Evolutionary conservation across 2,797 vertebrate species (phyloP).

Genomic region (Lerista edwardsae): DNA sequence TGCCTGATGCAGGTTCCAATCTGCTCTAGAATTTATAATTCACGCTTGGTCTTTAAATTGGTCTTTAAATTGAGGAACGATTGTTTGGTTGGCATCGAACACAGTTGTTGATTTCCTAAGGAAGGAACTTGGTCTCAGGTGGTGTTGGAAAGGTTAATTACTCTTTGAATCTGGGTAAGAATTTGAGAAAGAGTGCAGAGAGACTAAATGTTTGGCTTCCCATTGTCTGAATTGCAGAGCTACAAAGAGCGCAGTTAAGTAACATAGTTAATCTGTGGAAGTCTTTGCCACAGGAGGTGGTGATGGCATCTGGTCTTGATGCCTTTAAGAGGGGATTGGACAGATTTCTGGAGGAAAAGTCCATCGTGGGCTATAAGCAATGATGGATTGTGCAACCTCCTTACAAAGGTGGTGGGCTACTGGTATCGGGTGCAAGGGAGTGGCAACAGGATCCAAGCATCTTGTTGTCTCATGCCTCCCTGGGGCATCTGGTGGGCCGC

Average conservation of each 20-base stretch:
- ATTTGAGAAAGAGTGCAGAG: constrained; percentile 1
- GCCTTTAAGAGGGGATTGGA: too few relatives aligned
- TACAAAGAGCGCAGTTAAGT: not conserved
- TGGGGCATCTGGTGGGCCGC: too few relatives aligned
- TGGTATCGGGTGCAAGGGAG: too few relatives aligned
- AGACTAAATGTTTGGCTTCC: not conserved
- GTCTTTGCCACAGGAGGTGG: too few relatives aligned
- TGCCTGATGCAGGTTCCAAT: not conserved
- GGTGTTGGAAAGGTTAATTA: constrained; percentile 27
- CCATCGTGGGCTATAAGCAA: too few relatives aligned
- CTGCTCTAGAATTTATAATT: not conserved
- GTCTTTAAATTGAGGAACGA: constrained; percentile 29
- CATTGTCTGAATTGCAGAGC: not conserved
- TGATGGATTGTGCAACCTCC: too few relatives aligned
- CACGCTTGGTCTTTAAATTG: constrained; percentile 19
- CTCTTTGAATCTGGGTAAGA: constrained; percentile 21
- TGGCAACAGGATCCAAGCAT: too few relatives aligned
- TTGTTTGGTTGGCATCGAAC: not conserved
- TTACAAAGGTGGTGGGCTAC: too few relatives aligned
- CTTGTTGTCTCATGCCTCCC: too few relatives aligned
- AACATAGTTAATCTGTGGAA: too few relatives aligned
- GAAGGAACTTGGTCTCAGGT: not conserved
- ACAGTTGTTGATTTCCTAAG: constrained; percentile 9
- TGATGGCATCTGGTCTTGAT: too few relatives aligned
- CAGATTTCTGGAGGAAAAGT: too few relatives aligned